Evolutionary conservation across 2,888 invertebrate genomes (phyloP).

Genomic region (Allophyes oxyacanthae): DNA sequence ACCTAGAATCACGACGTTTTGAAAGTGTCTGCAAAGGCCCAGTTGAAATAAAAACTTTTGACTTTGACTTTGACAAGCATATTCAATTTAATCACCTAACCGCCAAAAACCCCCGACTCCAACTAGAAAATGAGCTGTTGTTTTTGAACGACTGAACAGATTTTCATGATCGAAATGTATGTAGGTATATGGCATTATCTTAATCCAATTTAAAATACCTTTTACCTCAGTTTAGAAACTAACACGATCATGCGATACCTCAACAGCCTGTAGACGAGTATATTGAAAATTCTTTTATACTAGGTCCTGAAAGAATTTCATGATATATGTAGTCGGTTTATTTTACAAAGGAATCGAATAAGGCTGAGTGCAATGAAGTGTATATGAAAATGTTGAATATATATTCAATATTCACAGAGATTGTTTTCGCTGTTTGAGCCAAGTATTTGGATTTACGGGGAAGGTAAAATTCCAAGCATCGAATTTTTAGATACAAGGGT

Average conservation of each 20-base stretch:
- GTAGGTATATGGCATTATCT: too few relatives aligned
- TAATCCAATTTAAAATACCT: neutral
- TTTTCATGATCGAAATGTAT: too few relatives aligned
- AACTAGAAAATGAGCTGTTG: too few relatives aligned
- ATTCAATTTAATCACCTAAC: too few relatives aligned
- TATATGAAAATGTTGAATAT: conserved; percentile 12
- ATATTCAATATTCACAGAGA: conserved; percentile 5
- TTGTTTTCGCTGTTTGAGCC: neutral
- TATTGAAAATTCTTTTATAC: conserved; percentile 41
- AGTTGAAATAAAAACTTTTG: too few relatives aligned
- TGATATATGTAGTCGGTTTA: conserved; percentile 24
- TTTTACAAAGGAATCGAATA: conserved; percentile 43
- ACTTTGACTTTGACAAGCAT: too few relatives aligned
- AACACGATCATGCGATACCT: neutral
- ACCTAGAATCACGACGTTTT: too few relatives aligned
- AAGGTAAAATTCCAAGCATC: too few relatives aligned
- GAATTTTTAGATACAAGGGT: neutral
- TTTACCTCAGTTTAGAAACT: conserved; percentile 2
- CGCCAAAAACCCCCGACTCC: too few relatives aligned
- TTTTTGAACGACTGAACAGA: too few relatives aligned
- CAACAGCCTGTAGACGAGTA: conserved; percentile 5
- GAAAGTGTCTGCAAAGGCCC: too few relatives aligned
- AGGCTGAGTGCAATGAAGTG: conserved; percentile 20
- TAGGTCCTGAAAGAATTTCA: conserved; percentile 32
- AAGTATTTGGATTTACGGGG: neutral